These are phyloP conservation scores for Argyresthia goedartella DNA, from an alignment of 2,888 invertebrate genomes.

Conservation along the genomic window DNA sequence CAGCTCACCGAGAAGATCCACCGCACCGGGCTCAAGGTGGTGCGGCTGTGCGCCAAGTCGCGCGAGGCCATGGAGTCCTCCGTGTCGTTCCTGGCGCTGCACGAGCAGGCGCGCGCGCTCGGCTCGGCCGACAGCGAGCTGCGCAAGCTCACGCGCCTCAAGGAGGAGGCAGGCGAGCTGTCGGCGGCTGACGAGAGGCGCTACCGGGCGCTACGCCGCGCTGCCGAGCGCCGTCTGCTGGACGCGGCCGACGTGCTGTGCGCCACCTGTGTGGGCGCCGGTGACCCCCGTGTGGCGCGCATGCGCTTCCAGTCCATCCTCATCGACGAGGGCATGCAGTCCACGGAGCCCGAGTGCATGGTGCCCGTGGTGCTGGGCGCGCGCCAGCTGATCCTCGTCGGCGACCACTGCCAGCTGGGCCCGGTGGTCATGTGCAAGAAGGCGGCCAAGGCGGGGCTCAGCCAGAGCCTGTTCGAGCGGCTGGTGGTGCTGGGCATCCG, in stretches of 20 bases:
- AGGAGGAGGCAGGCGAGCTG: conserved; percentile 98
- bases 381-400: conserved; percentile 95
- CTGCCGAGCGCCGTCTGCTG: conserved; percentile 89
- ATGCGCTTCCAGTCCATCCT: conserved; percentile 96
- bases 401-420: conserved; percentile 98
- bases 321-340: conserved; percentile 98
- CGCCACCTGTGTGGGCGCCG: conserved; percentile 98
- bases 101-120: conserved; percentile 96
- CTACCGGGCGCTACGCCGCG: conserved; percentile 90
- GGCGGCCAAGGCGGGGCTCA: conserved; percentile 96
- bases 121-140: conserved; percentile 91
- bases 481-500: conserved; percentile 97
- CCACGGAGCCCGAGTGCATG: conserved; percentile 98
- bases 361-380: conserved; percentile 98
- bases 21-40: conserved; percentile 92
- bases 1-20: conserved; percentile 99
- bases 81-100: conserved; percentile 95
- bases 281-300: conserved; percentile 92
- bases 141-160: conserved; percentile 94
- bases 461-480: conserved; percentile 97
- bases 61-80: conserved; percentile 98
- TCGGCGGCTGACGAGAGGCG: conserved; percentile 96
- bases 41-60: conserved; percentile 96
- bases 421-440: conserved; percentile 99
- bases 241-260: conserved; percentile 99